phyloP scores from a whole-genome alignment of 1,140 invertebrate genomes.

The Bombus picipes region DNA sequence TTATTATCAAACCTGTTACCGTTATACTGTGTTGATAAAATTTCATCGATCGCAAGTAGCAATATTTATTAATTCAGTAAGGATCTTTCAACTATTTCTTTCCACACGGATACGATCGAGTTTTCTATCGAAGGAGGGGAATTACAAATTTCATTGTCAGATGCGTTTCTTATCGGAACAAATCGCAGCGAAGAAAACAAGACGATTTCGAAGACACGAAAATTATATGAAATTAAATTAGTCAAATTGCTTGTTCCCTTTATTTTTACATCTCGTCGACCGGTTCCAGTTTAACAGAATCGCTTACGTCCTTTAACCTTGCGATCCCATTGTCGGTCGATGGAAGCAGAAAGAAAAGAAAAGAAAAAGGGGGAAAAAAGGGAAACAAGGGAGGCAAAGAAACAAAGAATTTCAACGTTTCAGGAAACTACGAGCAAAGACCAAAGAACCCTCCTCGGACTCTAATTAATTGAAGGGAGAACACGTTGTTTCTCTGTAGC shows the following conservation, averaged over 20 bases:
- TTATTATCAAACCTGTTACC: too few species aligned
- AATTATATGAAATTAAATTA: too few species aligned
- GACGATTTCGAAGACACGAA: too few species aligned
- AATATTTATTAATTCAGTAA: too few species aligned
- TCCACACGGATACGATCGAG: too few species aligned
- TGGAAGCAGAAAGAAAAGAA: neutral
- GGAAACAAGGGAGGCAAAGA: neutral
- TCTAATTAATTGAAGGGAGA: slow-evolving; percentile 43
- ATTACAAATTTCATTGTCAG: too few species aligned
- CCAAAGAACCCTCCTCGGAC: neutral
- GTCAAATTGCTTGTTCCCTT: neutral
- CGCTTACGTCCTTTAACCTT: neutral
- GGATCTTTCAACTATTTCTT: too few species aligned
- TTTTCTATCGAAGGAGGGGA: too few species aligned
- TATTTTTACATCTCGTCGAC: neutral
- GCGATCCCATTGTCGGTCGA: neutral
- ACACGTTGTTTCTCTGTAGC: neutral
- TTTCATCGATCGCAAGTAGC: too few species aligned
- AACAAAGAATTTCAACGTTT: slow-evolving; percentile 1
- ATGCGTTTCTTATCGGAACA: too few species aligned
- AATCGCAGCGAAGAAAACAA: too few species aligned
- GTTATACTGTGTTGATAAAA: too few species aligned
- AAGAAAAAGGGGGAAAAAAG: neutral
- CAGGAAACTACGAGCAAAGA: neutral
- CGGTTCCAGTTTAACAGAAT: neutral